Percentiles rank a stretch among this genome's conserved stretches.
These are phyloP conservation scores for Julus scandinavius DNA, from an alignment of 2,888 invertebrate species.

Conservation along the genomic window DNA sequence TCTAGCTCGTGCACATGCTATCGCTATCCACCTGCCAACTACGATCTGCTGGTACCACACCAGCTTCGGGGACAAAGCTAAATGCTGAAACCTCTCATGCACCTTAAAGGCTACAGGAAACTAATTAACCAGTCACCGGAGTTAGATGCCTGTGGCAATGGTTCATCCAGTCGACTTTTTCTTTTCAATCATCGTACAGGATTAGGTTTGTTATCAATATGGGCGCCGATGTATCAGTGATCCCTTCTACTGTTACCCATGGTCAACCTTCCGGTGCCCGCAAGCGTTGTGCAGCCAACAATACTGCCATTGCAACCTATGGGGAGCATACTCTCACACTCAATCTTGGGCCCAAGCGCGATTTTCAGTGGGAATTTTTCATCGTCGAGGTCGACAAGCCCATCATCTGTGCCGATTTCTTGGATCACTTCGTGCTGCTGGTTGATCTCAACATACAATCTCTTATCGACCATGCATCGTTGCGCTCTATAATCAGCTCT, in stretches of 20 bases:
- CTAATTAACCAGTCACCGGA: too few relatives aligned
- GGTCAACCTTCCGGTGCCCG: background rate
- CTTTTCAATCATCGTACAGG: background rate
- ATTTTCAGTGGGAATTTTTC: background rate
- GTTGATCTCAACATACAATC: background rate
- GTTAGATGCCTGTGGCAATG: too few relatives aligned
- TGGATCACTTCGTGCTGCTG: background rate
- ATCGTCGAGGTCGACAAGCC: background rate
- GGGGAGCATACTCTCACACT: background rate
- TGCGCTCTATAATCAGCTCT: background rate
- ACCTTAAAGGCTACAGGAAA: too few relatives aligned
- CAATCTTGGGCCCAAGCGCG: background rate
- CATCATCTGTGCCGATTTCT: slow-evolving; percentile 1
- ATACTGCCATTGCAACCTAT: background rate
- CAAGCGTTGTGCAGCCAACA: background rate
- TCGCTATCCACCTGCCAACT: too few relatives aligned
- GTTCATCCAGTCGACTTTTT: too few relatives aligned
- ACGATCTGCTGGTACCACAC: too few relatives aligned
- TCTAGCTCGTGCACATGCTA: too few relatives aligned
- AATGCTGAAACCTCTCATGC: too few relatives aligned
- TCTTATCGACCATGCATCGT: background rate
- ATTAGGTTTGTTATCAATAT: background rate
- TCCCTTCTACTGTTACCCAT: background rate
- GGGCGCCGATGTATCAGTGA: background rate
- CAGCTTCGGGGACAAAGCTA: too few relatives aligned